These are phyloP conservation scores for Platycheirus rosarum DNA, from an alignment of 2,888 invertebrate species.

Conservation along the genomic window DNA sequence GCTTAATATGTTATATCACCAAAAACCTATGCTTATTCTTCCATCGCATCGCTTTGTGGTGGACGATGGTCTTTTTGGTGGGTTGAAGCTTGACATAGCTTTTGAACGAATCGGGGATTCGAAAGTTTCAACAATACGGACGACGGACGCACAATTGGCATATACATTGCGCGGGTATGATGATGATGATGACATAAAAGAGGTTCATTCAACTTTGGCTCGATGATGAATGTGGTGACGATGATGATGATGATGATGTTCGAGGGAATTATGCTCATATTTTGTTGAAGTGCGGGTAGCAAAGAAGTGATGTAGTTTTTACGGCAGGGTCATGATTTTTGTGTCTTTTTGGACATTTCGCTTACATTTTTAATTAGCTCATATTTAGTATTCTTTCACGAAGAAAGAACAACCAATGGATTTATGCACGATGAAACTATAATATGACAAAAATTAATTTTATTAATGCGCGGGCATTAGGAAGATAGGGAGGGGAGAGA, in stretches of 20 bases:
- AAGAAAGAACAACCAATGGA: too few relatives aligned
- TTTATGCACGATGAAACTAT: too few relatives aligned
- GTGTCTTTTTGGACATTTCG: too few relatives aligned
- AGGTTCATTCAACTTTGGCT: constrained; percentile 70
- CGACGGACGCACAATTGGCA: constrained; percentile 53
- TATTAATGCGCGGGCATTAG: too few relatives aligned
- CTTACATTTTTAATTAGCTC: too few relatives aligned
- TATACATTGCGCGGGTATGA: constrained; percentile 65
- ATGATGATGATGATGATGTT: constrained; percentile 1
- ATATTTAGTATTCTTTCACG: too few relatives aligned
- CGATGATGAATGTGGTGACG: constrained; percentile 24
- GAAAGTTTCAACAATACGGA: constrained; percentile 61
- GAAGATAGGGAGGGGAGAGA: too few relatives aligned
- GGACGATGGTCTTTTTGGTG: constrained; percentile 52
- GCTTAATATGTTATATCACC: constrained; percentile 72
- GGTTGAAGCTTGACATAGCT: constrained; percentile 16
- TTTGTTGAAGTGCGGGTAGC: background rate
- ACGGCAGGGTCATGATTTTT: too few relatives aligned
- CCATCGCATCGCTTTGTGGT: constrained; percentile 3
- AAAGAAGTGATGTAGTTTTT: too few relatives aligned
- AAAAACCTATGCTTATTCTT: constrained; percentile 51
- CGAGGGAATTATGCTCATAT: background rate
- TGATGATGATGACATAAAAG: constrained; percentile 72
- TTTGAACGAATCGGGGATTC: constrained; percentile 50
- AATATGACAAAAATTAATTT: too few relatives aligned